Base-by-base conservation (phyloP, 2,113 vertebrate species). In the Saccopteryx bilineata region DNA sequence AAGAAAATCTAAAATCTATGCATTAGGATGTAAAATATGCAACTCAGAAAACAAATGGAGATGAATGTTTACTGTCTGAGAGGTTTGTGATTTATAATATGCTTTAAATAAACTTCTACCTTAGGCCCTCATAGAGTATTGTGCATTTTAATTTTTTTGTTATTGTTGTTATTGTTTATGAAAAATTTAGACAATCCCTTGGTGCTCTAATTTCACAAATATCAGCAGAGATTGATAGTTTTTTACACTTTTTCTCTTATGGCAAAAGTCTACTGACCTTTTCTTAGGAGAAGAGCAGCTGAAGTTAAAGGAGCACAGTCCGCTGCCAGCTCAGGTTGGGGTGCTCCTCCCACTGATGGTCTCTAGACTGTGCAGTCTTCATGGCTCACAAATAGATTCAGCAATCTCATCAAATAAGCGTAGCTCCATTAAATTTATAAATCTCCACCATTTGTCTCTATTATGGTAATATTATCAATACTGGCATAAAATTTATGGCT, bases 31-130 rank as follows among this genome's bases (percentile, higher is more conserved):
- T 79, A 50, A 81, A 90, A 82, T 23, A 46, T 48, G 19, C 7
- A 19, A 83, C 48, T 82, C 28, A 66, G 56, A 72, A 93, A 91
- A 83, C 19, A 72, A 13, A 78, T 90, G 31, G 56, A 72, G 56
- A 83, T 93, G 50, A 60, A 60, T 23, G 0, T 56, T 56, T 76
- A 28, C 9, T 61, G 5, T 28, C 75, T 50, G 33, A 76, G 15
- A 76, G 31, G 10, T 52, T 46, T 87, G 19, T 88, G 31, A 46
- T 68, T 74, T 94, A 84, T 88, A 89, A 85, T 72, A 17, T 66
- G 15, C 9, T 92, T 33, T 72, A 63, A 87, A 88, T 10, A 33
- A 48, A 65, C 31, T 84, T 65, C 31, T 14, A 54, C 7, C 3
- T 5, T 79, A 33, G 2, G 50, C 14, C 46, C 60, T 11, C 31